Evolutionary conservation across 2,797 vertebrate species (phyloP), one percentile per base, ranked within the genome.

Genomic region (Sebastes taczanowskii): DNA sequence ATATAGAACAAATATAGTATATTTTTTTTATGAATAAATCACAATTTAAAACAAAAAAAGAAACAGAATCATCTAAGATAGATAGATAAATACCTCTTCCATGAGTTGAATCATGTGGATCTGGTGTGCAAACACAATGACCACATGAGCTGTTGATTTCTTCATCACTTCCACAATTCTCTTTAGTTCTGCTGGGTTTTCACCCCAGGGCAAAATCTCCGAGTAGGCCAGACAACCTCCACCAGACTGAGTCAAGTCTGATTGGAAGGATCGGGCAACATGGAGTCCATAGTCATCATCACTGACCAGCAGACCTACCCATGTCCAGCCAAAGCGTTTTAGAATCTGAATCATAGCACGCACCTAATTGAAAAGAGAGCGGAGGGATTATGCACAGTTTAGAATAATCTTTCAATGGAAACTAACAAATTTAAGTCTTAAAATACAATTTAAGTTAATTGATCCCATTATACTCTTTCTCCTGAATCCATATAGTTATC

Each of bases 201-300:
- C 85, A 34, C 85, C 82, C 74, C 78, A 74, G 0, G 93, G 93
- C 10, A 95, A 83, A 25, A 93, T 77, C 71, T 95, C 91, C 20
- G 76, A 80, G 55, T 93, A 95, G 2, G 92, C 91, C 68, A 94
- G 72, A 74, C 95, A 94, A 53, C 88, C 83, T 67, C 67, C 76
- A 35, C 64, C 74, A 32, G 86, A 83, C 25, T 53, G 56, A 69
- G 38, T 59, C 8, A 94, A n/a, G 35, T 86, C 82, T 4, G 87
- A 63, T 0, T 83, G 85, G 3, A 95, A 94, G 2, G 91, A 86
- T 7, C 64, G 78, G 49, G 92, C 89, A 49, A 86, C 94, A 22
- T 95, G 46, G 18, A 88, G 76, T 4, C 95, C 95, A 30, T 95
- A 95, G n/a, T 94, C 94, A 77, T 95, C 93, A 71, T 92, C 83